Evolutionary conservation across 2,888 invertebrate species (phyloP), one percentile per base, ranked within the genome.

Genomic region (Poecilobothrus nobilitatus): DNA sequence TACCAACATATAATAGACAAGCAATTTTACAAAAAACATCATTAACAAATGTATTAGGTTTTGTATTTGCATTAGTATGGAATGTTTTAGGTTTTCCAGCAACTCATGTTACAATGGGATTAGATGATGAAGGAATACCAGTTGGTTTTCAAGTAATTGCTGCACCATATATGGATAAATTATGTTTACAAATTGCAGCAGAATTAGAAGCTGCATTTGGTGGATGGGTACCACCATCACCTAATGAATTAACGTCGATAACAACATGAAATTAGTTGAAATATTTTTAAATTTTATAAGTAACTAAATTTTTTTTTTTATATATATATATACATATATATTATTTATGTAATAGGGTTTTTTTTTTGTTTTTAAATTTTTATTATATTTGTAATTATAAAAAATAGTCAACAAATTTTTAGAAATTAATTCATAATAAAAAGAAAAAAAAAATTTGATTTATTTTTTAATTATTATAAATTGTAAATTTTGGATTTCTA

Each of bases 181-280:
- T 94, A 10, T 91, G 92, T 71, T 79, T 96, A 27, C 90, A 91
- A 0, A 89, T 94, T 6, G 95, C 95, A 1, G 83, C 84, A 72
- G 89, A 91, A 75, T 78, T 96, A 63, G 93, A 94, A 77, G 83
- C 83, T 62, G 87, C 84, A 12, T 93, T 94, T 79, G 93, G 93
- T 1, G 95, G 95, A 0, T 95, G 95, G 95, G 78, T 83, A 53
- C 85, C 87, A 12, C 87, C 89, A 15, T 69, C 77, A 68, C 66
- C 75, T 66, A 41, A 74, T 53, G 27, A 18, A 65, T 12, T 66
- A 27, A 27, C 27, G 15, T 65, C 20, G 20, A 21, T 8, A 63
- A 12, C 10, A 66, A 18, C 27, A 68, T 27, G 65, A 67, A 3
- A 41, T 62, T 63, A 18, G 67, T 37, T 63, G 61, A 62, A 37